These are phyloP conservation scores for Apogon hyalosoma DNA, from an alignment of 2,797 vertebrate genomes.

Conservation along the genomic window DNA sequence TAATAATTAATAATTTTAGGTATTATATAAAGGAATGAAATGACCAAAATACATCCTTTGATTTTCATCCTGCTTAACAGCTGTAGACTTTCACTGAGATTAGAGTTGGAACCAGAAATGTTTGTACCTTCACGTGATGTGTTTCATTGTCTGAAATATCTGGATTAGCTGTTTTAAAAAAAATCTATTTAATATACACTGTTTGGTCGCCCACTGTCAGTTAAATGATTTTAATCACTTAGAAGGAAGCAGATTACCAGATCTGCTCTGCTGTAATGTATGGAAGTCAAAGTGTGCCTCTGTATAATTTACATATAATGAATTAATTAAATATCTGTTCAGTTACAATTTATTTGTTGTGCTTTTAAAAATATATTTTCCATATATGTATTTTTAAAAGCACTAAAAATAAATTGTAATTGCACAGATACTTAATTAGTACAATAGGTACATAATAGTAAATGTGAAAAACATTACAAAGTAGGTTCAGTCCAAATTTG, in stretches of 20 bases:
- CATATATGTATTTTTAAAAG: neutral
- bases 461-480: no score
- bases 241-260: slow-evolving; percentile 1
- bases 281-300: slow-evolving; percentile 15
- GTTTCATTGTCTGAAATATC: neutral
- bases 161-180: neutral
- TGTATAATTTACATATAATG: no score
- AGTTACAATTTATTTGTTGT: no score
- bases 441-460: neutral
- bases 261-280: neutral
- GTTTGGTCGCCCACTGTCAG: neutral
- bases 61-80: neutral
- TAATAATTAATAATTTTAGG: no score
- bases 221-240: neutral
- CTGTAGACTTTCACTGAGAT: neutral
- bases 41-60: no score
- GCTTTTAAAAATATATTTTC: no score
- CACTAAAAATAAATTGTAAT: neutral
- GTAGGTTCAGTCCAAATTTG: no score
- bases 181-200: neutral
- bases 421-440: neutral
- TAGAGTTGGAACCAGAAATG: neutral
- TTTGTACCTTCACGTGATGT: neutral
- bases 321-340: no score
- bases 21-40: no score